These are phyloP conservation scores for Ctenodactylus gundi DNA, from an alignment of 2,113 vertebrate genomes.

Conservation along the genomic window DNA sequence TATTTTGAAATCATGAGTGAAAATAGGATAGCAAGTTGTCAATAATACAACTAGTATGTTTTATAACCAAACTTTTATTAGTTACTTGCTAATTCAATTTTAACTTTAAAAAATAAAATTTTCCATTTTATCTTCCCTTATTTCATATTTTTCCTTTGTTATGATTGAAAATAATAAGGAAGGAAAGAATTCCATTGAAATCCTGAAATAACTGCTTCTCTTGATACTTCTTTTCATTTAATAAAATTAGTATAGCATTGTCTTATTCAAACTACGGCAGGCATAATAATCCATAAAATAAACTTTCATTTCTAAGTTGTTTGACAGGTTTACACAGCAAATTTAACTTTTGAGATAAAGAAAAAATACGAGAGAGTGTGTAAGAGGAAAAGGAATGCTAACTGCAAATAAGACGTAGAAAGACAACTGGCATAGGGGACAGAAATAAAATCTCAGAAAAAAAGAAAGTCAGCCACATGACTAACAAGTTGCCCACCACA, in stretches of 20 bases:
- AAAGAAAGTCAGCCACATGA: neutral
- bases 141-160: neutral
- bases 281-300: neutral
- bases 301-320: neutral
- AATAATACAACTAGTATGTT: neutral
- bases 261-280: neutral
- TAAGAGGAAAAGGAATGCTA: neutral
- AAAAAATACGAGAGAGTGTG: neutral
- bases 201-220: neutral
- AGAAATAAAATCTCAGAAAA: neutral
- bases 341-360: neutral
- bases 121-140: neutral
- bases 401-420: neutral
- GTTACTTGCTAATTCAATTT: neutral
- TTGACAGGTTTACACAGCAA: neutral
- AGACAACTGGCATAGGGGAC: neutral
- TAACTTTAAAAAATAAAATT: neutral
- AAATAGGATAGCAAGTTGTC: neutral
- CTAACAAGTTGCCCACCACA: neutral
- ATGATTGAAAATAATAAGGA: neutral
- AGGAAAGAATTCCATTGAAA: neutral
- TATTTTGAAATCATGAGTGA: constrained; percentile 23
- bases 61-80: neutral
- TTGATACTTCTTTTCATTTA: constrained; percentile 20
- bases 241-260: neutral